Percentiles rank a stretch among this genome's conserved stretches.
These are phyloP conservation scores for Idaea straminata DNA, from an alignment of 2,888 invertebrate species.

Conservation along the genomic window DNA sequence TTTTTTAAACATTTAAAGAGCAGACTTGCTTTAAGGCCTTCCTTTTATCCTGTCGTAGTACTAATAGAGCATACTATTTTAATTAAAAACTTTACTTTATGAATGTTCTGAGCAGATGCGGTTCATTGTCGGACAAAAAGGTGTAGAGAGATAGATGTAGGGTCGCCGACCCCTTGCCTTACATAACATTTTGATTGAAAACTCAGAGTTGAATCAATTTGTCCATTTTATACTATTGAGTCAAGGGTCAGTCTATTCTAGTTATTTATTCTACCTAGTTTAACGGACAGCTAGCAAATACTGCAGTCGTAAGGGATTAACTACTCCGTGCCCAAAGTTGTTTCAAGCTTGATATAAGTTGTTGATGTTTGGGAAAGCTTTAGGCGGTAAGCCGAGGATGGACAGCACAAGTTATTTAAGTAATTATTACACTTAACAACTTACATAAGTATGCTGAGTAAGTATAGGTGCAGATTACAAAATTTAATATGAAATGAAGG, in stretches of 20 bases:
- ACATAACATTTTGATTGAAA: neutral
- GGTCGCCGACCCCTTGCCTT: no score
- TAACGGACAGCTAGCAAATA: neutral
- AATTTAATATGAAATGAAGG: no score
- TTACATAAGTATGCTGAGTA: neutral
- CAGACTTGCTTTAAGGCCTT: no score
- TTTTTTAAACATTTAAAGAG: no score
- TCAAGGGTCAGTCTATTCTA: neutral
- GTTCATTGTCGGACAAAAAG: no score
- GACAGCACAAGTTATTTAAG: neutral
- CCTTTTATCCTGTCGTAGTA: no score
- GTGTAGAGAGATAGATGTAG: no score
- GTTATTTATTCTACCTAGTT: neutral
- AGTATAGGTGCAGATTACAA: no score
- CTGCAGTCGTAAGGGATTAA: neutral
- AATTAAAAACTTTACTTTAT: no score
- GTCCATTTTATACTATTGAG: neutral
- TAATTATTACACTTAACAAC: no score
- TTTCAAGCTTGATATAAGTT: neutral
- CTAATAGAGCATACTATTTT: no score
- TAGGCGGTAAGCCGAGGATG: neutral
- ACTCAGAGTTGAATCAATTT: neutral
- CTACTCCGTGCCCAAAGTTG: neutral
- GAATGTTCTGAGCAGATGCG: no score
- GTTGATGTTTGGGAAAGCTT: neutral